Evolutionary conservation across 2,888 invertebrate species (phyloP).

Genomic region (Agrochola litura): DNA sequence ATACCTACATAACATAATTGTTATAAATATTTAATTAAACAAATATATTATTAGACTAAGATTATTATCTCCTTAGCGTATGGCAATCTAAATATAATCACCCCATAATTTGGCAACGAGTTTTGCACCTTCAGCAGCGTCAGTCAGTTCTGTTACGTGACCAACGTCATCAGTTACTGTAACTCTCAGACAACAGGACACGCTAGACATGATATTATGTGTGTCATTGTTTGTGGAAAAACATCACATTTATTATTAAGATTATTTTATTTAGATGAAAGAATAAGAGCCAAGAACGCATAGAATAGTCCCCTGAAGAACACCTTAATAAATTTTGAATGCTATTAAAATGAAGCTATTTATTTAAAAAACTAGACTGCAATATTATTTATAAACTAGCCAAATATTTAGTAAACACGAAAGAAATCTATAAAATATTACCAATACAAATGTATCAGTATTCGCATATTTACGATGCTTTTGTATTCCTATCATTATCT

Average conservation of each 20-base stretch:
- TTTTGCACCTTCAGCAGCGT: too few relatives aligned
- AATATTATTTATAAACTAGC: conserved; percentile 6
- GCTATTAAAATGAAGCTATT: neutral
- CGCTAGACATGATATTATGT: too few relatives aligned
- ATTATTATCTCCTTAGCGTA: too few relatives aligned
- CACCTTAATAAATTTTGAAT: neutral
- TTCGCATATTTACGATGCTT: conserved; percentile 8
- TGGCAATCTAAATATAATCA: neutral
- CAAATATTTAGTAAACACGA: conserved; percentile 25
- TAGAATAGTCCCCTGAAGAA: neutral
- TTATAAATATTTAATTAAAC: too few relatives aligned
- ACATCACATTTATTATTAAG: too few relatives aligned
- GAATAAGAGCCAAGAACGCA: neutral
- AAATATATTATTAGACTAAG: too few relatives aligned
- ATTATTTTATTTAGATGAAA: neutral
- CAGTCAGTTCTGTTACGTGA: too few relatives aligned
- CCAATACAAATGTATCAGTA: conserved; percentile 14
- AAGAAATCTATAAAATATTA: conserved; percentile 19
- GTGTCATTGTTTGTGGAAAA: too few relatives aligned
- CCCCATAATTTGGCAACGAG: too few relatives aligned
- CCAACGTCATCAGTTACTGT: too few relatives aligned
- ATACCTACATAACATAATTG: too few relatives aligned
- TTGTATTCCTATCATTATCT: conserved; percentile 19
- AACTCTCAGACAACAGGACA: too few relatives aligned
- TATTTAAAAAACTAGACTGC: neutral